Evolutionary conservation across 2,113 vertebrate species (phyloP).

Genomic region (Coptodon rendalli): DNA sequence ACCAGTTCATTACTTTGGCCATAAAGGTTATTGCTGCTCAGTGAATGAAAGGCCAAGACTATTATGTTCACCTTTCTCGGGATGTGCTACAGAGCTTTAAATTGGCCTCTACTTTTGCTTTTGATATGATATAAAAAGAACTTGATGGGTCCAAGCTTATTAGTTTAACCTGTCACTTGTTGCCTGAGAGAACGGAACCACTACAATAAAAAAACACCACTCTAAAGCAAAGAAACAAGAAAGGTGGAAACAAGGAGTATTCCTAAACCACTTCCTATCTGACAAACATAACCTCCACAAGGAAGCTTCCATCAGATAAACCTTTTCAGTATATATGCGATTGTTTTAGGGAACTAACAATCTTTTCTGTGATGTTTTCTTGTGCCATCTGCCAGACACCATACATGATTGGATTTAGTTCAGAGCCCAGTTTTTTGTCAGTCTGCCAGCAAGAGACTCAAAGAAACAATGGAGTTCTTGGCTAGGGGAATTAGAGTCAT

Average conservation of each 20-base stretch:
- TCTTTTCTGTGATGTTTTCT: not conserved
- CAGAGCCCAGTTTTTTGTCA: constrained; percentile 23
- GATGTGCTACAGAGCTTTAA: constrained; percentile 57
- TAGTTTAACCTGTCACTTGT: constrained; percentile 53
- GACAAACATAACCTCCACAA: not conserved
- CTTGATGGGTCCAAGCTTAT: constrained; percentile 54
- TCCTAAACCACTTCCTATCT: not conserved
- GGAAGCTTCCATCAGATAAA: not conserved
- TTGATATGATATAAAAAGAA: constrained; percentile 48
- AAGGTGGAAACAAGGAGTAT: not conserved
- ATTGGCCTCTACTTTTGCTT: constrained; percentile 60
- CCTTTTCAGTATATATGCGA: not conserved
- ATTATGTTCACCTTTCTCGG: constrained; percentile 61
- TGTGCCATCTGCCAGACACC: constrained; percentile 26
- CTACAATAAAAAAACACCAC: not conserved
- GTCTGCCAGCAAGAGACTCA: constrained; percentile 19
- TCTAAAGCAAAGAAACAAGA: not conserved
- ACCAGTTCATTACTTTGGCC: constrained; percentile 65
- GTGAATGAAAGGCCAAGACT: constrained; percentile 66
- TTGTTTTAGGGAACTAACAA: not conserved
- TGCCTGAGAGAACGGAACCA: not conserved
- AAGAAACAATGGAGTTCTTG: constrained; percentile 35
- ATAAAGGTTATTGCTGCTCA: constrained; percentile 69
- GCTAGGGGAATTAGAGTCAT: constrained; percentile 32
- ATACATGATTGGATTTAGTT: constrained; percentile 29